Conservation (phyloP, 2,113 vertebrate species). For the Helogale parvula region DNA sequence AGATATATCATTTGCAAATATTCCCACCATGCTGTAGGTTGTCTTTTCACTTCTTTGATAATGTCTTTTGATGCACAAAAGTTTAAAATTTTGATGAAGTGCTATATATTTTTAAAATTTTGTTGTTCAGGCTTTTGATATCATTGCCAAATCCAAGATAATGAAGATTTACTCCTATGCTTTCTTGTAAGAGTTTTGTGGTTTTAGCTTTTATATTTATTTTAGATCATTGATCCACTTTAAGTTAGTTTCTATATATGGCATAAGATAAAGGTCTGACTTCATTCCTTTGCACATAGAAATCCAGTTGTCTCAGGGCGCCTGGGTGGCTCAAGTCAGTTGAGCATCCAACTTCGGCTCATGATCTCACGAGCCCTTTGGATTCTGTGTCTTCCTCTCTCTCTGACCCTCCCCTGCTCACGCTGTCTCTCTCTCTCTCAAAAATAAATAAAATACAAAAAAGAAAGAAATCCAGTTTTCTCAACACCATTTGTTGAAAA, state of each 20-base stretch:
- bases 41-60: neutral
- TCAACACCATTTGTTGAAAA: neutral
- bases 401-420: too few species aligned
- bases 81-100: neutral
- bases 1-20: neutral
- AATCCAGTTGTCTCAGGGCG: neutral
- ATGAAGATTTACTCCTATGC: neutral
- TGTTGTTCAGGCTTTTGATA: neutral
- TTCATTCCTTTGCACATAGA: neutral
- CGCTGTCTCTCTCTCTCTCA: too few species aligned
- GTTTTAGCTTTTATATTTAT: neutral
- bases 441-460: too few species aligned
- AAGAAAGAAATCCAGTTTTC: neutral
- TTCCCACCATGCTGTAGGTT: neutral
- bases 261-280: neutral
- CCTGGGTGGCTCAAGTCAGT: too few species aligned
- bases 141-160: neutral
- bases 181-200: neutral
- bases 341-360: too few species aligned
- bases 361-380: too few species aligned
- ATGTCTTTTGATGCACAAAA: neutral
- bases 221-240: neutral
- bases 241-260: neutral
- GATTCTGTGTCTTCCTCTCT: too few species aligned
- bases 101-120: neutral